Evolutionary conservation across 1,140 invertebrate species (phyloP), one percentile per base, ranked within the genome.

Genomic region (Drosophila kanapiae): DNA sequence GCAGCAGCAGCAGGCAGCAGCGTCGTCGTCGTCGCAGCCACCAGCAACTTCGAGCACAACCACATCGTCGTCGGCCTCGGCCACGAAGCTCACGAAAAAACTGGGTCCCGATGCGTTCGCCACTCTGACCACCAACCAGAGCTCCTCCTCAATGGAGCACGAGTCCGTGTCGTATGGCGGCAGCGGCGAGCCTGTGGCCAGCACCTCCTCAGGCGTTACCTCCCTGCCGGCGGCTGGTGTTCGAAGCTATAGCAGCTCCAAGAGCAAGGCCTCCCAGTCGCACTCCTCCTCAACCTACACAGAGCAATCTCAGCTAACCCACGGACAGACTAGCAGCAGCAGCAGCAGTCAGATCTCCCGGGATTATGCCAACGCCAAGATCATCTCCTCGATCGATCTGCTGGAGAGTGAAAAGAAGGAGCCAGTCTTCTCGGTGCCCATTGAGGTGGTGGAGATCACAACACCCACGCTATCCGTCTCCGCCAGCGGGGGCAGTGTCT

Each of bases 391-490:
- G 10, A 83, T 92, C 38, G 91, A 92, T 92, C 75, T 92, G 78
- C 68, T 91, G 11, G 91, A 92, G 70, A 91, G 87, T 69, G 91
- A 92, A 49, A 88, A 83, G 60, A 91, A 91, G 48, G 91, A 92
- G 71, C 91, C 91, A 70, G 86, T 92, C 53, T 91, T 92, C 59
- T 92, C 91, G 37, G 91, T 92, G 49, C 91, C 91, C 47, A 92
- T 92, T 14, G 91, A 92, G 70, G 91, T 92, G 65, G 83, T 92
- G 33, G 91, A 92, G 53, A 91, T 92, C 56, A 72, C 65, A 54
- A 54, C 81, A 23, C 77, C 78, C 45, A 72, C 69, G 67, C 69
- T 72, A 35, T 58, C 48, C 51, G 63, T 70, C 43, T 87, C 83
- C 31, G 62, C 80, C 64, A 82, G 84, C 63, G 68, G 67, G 49